Evolutionary conservation across 2,888 invertebrate species (phyloP).

Genomic region (Bursaphelenchus okinawaensis): DNA sequence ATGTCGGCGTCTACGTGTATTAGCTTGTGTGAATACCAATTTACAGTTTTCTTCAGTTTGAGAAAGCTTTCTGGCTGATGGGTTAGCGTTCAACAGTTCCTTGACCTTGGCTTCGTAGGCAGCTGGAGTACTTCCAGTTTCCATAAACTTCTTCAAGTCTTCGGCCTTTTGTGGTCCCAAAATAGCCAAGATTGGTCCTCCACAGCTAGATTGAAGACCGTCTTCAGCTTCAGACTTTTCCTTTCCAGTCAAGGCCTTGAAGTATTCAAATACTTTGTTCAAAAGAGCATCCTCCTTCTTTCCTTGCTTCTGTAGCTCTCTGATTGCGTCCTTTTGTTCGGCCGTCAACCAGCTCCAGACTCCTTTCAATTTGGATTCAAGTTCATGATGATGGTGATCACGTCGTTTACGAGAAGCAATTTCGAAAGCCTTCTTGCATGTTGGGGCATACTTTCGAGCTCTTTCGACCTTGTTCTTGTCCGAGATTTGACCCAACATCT

Average conservation of each 20-base stretch:
- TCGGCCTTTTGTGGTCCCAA: slow-evolving; percentile 25
- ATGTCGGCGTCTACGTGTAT: slow-evolving; percentile 11
- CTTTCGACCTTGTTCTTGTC: slow-evolving; percentile 17
- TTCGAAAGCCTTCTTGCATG: slow-evolving; percentile 26
- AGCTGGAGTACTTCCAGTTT: slow-evolving; percentile 6
- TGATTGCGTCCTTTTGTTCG: slow-evolving; percentile 28
- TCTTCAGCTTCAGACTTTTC: slow-evolving; percentile 31
- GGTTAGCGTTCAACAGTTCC: slow-evolving; percentile 9
- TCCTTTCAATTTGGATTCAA: slow-evolving; percentile 6
- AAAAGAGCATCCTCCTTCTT: slow-evolving; percentile 21
- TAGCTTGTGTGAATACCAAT: slow-evolving; percentile 18
- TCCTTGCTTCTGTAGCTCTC: slow-evolving; percentile 19
- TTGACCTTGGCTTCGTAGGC: slow-evolving; percentile 25
- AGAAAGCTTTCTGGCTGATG: background rate
- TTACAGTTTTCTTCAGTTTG: slow-evolving; percentile 27
- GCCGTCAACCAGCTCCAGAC: slow-evolving; percentile 7
- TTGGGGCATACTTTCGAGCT: slow-evolving; percentile 13
- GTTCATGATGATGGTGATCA: slow-evolving; percentile 4
- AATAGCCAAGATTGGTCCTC: slow-evolving; percentile 10
- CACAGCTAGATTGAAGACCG: slow-evolving; percentile 1
- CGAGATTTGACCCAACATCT: background rate
- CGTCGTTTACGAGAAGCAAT: background rate
- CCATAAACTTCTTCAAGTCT: slow-evolving; percentile 27
- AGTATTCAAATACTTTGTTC: slow-evolving; percentile 27
- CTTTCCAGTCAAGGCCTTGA: slow-evolving; percentile 30